Base-by-base conservation (phyloP, 2,797 vertebrate species). In the Scomberomorus guttatus region DNA sequence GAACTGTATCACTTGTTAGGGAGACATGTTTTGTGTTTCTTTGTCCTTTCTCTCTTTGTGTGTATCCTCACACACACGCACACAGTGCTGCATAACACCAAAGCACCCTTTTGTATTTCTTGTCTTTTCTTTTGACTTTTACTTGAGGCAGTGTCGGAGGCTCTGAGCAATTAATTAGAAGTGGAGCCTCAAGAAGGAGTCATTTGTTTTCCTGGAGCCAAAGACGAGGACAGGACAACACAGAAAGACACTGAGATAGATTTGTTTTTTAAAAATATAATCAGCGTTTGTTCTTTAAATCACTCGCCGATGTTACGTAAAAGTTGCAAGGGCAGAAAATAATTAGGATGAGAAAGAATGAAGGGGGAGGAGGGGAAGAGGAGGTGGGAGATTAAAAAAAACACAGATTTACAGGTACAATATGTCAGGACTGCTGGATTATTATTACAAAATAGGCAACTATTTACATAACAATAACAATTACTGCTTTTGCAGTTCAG, bases 121-220 rank as follows among this genome's bases (percentile, higher is more conserved):
- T 42, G 12, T 42, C 10, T 25, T 74, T 32, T 24, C 51, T 52
- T 42, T 11, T 46, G 20, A 13, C 37, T 70, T 58, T n/a, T n/a
- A 52, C 34, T 54, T 61, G 27, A n/a, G 14, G 1, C 46, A 25
- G 34, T 5, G 18, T 39, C 39, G 17, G 25, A 68, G 48, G 29
- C 65, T 66, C 59, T 12, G 46, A 56, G 74, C 55, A 85, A 70
- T 72, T 68, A 25, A 65, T 84, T 71, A 32, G 18, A 34, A 55
- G 22, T 17, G 48, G 15, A 77, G 0, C n/a, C 29, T 51, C 5
- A 5, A 44, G 24, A 27, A 56, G 9, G 3, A 50, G n/a, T 6
- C 12, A 10, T 75, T 70, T 73, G 18, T 84, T 70, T 68, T 48
- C 57, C 39, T 29, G 37, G 51, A 76, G 29, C 70, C 46, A 79